These are phyloP conservation scores for Caenorhabditis virilis DNA, from an alignment of 2,888 invertebrate species.

Conservation along the genomic window DNA sequence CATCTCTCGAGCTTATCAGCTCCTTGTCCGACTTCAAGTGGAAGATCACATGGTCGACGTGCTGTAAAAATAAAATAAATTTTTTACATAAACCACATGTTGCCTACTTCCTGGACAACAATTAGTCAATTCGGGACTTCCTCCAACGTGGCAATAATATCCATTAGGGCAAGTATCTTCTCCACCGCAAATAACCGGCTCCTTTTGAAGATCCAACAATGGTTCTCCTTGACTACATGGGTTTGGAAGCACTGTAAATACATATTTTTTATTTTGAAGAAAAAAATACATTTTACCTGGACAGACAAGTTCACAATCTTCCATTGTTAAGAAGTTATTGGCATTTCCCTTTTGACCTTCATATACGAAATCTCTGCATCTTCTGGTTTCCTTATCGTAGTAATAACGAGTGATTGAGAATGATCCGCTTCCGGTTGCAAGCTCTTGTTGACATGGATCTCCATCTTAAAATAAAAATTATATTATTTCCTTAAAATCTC, in stretches of 20 bases:
- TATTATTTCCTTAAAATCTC: not conserved
- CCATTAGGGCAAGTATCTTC: constrained; percentile 58
- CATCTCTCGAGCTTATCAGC: constrained; percentile 52
- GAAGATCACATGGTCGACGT: constrained; percentile 52
- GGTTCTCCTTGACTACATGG: constrained; percentile 66
- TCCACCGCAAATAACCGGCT: constrained; percentile 67
- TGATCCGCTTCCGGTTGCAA: constrained; percentile 56
- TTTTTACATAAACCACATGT: too few relatives aligned
- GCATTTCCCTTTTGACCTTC: constrained; percentile 65
- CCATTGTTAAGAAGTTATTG: constrained; percentile 63
- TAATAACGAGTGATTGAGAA: constrained; percentile 56
- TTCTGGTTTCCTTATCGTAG: constrained; percentile 57
- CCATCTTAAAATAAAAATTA: constrained; percentile 57
- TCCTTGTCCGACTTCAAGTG: constrained; percentile 51
- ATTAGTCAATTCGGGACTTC: constrained; percentile 65
- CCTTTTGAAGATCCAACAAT: constrained; percentile 53
- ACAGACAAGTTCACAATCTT: constrained; percentile 65
- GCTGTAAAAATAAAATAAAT: constrained; percentile 30
- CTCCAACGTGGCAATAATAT: constrained; percentile 67
- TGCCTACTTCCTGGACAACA: constrained; percentile 67
- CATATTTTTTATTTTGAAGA: not conserved
- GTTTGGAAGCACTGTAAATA: constrained; percentile 55
- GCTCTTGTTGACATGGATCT: constrained; percentile 59
- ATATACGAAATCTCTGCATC: constrained; percentile 55
- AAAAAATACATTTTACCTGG: constrained; percentile 47